Evolutionary conservation across 2,113 vertebrate species (phyloP), one percentile per base, ranked within the genome.

Genomic region (Gnathonemus longibarbis): DNA sequence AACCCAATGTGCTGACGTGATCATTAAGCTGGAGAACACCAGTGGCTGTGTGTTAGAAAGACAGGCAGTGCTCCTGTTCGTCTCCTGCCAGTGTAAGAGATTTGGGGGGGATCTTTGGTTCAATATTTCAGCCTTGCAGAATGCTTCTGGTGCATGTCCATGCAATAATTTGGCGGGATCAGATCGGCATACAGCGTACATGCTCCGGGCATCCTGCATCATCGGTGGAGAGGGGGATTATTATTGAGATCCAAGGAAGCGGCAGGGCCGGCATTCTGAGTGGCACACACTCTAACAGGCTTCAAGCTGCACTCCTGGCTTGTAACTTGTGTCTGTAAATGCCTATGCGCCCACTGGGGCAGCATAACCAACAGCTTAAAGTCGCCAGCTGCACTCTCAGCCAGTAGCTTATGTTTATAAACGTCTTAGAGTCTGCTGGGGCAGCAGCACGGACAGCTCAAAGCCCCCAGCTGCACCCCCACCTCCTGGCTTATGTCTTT

Each of bases 1-100:
- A 95, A 95, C 92, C 56, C 94, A 92, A 95, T 95, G 91, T 52
- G 95, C 95, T 94, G 95, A 95, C 94, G 94, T 84, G 91, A 94
- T 94, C 94, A 94, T 96, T 95, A 95, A 93, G 94, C 31, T 89
- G 93, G 87, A 89, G 91, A 90, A 91, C 89, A 91, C 91, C 93
- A 92, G 91, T 92, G 87, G 92, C 92, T 91, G 93, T 93, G 91
- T 31, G 90, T 62, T 62, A 62, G 10, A 92, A 91, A 89, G 91
- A 91, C 93, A 91, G 90, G 90, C 92, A 92, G 92, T 94, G 94
- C 93, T 94, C 1, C n/a, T 95, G 94, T 95, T 94, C 94, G 94
- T 94, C 94, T 94, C 93, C 93, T 89, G 92, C 89, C 90, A 89
- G 93, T 92, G 93, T 93, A 93, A 94, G 91, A 94, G 95, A 95